These are phyloP conservation scores for Gymnothorax reevesii DNA, from an alignment of 2,797 vertebrate genomes.

Conservation along the genomic window DNA sequence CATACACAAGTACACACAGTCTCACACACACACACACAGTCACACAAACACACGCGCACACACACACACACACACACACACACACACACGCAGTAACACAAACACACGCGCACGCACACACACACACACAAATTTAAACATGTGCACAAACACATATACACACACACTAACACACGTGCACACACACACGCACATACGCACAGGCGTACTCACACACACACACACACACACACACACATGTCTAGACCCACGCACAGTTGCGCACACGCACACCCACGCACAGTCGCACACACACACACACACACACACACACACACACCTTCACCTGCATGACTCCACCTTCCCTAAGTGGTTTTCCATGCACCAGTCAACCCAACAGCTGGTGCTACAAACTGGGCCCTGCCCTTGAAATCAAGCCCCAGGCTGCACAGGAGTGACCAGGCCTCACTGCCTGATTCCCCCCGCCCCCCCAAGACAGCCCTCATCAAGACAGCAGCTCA, in stretches of 20 bases:
- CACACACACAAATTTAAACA: too few species aligned
- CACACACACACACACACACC: slow-evolving; percentile 17
- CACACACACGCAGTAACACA: too few species aligned
- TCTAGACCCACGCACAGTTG: not conserved
- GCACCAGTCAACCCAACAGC: slow-evolving; percentile 74
- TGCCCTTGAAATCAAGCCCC: slow-evolving; percentile 67
- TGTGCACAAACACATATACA: too few species aligned
- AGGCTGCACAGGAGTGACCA: slow-evolving; percentile 74
- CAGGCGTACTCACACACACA: too few species aligned
- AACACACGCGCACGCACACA: too few species aligned
- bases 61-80: too few species aligned
- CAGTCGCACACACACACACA: too few species aligned
- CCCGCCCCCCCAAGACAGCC: slow-evolving; percentile 77
- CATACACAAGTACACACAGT: too few species aligned
- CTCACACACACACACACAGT: too few species aligned
- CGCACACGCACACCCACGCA: too few species aligned
- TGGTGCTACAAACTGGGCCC: slow-evolving; percentile 68
- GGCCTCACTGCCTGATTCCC: slow-evolving; percentile 76
- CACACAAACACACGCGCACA: too few species aligned
- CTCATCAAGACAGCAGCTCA: slow-evolving; percentile 82
- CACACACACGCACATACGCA: not conserved
- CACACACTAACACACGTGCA: not conserved
- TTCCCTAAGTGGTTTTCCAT: slow-evolving; percentile 66
- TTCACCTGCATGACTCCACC: slow-evolving; percentile 41
- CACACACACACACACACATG: not conserved